Base-by-base conservation (phyloP, 2,113 vertebrate species). In the Engystomops pustulosus region DNA sequence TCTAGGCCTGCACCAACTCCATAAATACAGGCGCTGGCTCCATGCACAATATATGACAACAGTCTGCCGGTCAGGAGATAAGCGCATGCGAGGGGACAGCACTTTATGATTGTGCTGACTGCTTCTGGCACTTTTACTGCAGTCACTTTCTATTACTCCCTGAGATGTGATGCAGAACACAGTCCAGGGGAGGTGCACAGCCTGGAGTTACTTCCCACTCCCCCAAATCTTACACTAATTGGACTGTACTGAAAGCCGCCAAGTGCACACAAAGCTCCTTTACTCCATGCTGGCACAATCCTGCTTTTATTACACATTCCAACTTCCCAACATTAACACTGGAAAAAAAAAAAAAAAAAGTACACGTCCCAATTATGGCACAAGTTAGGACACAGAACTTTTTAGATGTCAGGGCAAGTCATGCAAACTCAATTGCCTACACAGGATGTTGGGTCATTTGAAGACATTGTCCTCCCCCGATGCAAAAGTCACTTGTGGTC, bases 171-270 rank as follows among this genome's bases (percentile, higher is more conserved):
- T 76, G 44, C 47, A 76, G 72, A 53, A 76, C 45, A 34, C 47
- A 76, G 47, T n/a, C 30, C 41, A 72, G 44, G 27, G 47, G 30
- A 53, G 47, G 72, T 55, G 45, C 10, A 32, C 45, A 6, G 49
- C 36, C 36, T n/a, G 47, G 17, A 72, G 38, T 51, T 17, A 34
- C 27, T 10, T 53, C 30, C 27, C 72, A 55, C 72, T 76, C 72
- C 72, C 47, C 72, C 72, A 76, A 76, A 53, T 30, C 72, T n/a
- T 7, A 53, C 47, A 76, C 47, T 76, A 76, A 76, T 76, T 76
- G 72, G 72, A 53, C 47, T 76, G 27, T 75, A 75, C 23, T 51
- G 71, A 32, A 32, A 75, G 71, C 47, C 47, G 45, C 18, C 3
- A 7, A 75, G 45, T 32, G 12, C 27, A 75, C 71, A 76, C 14